Conservation (phyloP, 2,113 vertebrate species). For the Corythornis cristatus region DNA sequence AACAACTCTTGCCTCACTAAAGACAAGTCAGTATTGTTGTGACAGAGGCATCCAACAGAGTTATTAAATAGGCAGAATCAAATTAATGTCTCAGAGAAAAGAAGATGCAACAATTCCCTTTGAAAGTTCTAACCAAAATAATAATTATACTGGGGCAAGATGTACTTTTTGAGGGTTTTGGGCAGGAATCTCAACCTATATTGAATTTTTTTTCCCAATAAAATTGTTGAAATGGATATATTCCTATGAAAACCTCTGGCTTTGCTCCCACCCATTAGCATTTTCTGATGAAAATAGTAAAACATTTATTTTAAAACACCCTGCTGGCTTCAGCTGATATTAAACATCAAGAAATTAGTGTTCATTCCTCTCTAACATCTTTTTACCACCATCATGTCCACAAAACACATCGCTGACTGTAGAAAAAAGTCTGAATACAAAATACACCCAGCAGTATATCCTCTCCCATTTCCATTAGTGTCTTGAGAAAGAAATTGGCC, state of each 20-base stretch:
- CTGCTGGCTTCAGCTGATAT: not conserved
- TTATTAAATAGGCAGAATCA: not conserved
- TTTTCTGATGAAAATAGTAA: slow-evolving; percentile 1
- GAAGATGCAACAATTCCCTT: not conserved
- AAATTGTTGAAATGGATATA: not conserved
- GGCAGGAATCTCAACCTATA: not conserved
- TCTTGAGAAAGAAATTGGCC: not conserved
- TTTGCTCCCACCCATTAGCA: not conserved
- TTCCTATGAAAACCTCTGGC: not conserved
- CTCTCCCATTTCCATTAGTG: not conserved
- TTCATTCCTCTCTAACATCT: not conserved
- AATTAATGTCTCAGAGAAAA: not conserved
- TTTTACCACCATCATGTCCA: not conserved
- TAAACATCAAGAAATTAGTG: not conserved
- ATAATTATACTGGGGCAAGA: not conserved
- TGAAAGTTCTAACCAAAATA: not conserved
- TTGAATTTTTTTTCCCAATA: not conserved
- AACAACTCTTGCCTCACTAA: not conserved
- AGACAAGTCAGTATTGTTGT: not conserved
- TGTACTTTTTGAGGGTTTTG: not conserved
- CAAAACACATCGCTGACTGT: not conserved
- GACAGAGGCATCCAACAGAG: not conserved
- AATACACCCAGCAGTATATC: not conserved
- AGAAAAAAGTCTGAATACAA: not conserved
- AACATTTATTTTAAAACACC: not conserved